These are phyloP conservation scores for Rotaria macrura DNA, from an alignment of 2,888 invertebrate genomes.

Conservation along the genomic window DNA sequence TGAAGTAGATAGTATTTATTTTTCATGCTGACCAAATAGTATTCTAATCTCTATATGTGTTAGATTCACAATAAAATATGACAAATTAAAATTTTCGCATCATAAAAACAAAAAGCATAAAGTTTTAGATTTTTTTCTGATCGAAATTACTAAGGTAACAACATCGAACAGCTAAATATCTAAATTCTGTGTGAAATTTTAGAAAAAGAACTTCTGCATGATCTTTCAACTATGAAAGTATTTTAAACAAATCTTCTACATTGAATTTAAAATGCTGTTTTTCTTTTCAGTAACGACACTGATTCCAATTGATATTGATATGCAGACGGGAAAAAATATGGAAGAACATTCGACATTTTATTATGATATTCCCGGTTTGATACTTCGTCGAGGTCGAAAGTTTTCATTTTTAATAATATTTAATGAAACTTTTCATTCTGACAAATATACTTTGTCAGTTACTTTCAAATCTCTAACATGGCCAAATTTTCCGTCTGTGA, in stretches of 20 bases:
- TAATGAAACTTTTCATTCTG: background rate
- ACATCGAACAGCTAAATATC: too few relatives aligned
- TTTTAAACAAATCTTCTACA: background rate
- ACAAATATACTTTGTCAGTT: background rate
- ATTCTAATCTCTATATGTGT: too few relatives aligned
- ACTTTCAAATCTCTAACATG: background rate
- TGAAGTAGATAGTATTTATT: too few relatives aligned
- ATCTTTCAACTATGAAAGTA: too few relatives aligned
- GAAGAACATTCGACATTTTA: background rate
- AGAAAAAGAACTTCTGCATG: too few relatives aligned
- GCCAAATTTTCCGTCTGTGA: background rate
- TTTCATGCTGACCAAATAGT: too few relatives aligned
- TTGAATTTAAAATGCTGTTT: background rate
- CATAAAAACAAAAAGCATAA: too few relatives aligned
- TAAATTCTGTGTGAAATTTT: too few relatives aligned
- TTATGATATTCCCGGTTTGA: background rate
- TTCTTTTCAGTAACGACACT: background rate
- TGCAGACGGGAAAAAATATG: background rate
- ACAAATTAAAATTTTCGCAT: too few relatives aligned
- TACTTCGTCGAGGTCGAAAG: conserved; percentile 2
- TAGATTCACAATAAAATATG: too few relatives aligned
- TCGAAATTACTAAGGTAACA: too few relatives aligned
- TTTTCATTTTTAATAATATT: background rate
- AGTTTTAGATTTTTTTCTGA: too few relatives aligned
- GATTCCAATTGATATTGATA: background rate